Conservation (phyloP, 2,113 vertebrate species). For the Chascanopsetta lugubris region DNA sequence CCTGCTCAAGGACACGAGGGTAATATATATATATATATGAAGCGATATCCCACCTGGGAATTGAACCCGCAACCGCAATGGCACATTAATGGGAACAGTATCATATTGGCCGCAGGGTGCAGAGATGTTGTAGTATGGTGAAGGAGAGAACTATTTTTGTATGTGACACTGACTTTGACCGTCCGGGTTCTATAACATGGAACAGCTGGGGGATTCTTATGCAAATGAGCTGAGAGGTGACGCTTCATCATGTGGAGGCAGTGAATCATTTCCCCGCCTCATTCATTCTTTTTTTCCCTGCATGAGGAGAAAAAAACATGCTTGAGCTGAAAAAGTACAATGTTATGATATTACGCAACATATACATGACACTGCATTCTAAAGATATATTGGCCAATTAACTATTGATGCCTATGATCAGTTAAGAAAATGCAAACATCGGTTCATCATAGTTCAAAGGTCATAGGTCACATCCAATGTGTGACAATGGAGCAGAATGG, state of each 20-base stretch:
- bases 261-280: constrained; percentile 17
- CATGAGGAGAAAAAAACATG: not conserved
- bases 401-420: too few relatives aligned
- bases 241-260: constrained; percentile 15
- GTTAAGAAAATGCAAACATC: too few relatives aligned
- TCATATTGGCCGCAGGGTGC: constrained; percentile 50
- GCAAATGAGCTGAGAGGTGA: constrained; percentile 21
- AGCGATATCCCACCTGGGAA: constrained; percentile 68
- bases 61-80: constrained; percentile 69
- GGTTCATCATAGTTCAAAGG: too few relatives aligned
- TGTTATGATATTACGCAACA: too few relatives aligned
- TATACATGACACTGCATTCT: too few relatives aligned
- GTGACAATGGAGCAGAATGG: too few relatives aligned
- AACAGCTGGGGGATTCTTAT: constrained; percentile 34
- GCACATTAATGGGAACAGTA: constrained; percentile 63
- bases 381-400: too few relatives aligned
- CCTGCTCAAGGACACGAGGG: constrained; percentile 74
- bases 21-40: constrained; percentile 62
- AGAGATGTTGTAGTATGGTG: constrained; percentile 51
- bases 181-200: constrained; percentile 28
- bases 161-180: constrained; percentile 37
- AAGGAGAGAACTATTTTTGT: constrained; percentile 34
- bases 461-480: too few relatives aligned
- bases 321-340: too few relatives aligned
- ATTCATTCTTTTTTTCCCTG: constrained; percentile 17